phyloP scores from a whole-genome alignment of 1,140 invertebrate genomes.

The Drosophila subobscura region DNA sequence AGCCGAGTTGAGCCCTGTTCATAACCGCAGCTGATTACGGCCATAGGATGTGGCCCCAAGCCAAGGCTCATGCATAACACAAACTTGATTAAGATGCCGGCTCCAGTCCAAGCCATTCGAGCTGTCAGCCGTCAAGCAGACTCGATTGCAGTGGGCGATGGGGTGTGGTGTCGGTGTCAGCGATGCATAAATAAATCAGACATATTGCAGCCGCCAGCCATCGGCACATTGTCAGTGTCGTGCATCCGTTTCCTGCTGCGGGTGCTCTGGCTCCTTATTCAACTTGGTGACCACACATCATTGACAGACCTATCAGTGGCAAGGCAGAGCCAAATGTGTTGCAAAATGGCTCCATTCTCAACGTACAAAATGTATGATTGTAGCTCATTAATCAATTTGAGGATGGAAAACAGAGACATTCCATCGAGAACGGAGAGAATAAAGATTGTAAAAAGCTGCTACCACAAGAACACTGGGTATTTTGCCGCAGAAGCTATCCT shows the following conservation, averaged over 20 bases:
- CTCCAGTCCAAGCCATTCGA: background rate
- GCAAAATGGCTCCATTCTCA: background rate
- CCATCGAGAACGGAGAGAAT: too few species aligned
- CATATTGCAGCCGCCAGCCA: constrained; percentile 34
- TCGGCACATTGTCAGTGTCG: constrained; percentile 26
- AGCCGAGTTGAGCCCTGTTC: constrained; percentile 11
- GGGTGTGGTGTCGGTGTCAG: constrained; percentile 44
- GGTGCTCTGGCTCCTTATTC: too few species aligned
- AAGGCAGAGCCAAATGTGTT: background rate
- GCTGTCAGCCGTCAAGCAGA: background rate
- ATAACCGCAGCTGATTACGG: constrained; percentile 64
- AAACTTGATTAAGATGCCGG: constrained; percentile 66
- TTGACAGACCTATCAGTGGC: constrained; percentile 12
- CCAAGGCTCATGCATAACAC: constrained; percentile 53
- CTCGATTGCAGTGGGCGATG: background rate
- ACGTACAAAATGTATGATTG: too few species aligned
- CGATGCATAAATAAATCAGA: constrained; percentile 60
- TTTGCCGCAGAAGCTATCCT: background rate
- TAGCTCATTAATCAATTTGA: too few species aligned
- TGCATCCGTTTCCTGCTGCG: constrained; percentile 8
- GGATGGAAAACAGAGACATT: too few species aligned
- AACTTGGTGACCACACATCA: constrained; percentile 23
- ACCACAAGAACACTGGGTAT: too few species aligned
- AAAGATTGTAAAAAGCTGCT: too few species aligned
- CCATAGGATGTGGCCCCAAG: constrained; percentile 11